Percentiles rank a stretch among this genome's conserved stretches.
These are phyloP conservation scores for Cryptomyrus ogoouensis DNA, from an alignment of 2,113 vertebrate genomes.

Conservation along the genomic window DNA sequence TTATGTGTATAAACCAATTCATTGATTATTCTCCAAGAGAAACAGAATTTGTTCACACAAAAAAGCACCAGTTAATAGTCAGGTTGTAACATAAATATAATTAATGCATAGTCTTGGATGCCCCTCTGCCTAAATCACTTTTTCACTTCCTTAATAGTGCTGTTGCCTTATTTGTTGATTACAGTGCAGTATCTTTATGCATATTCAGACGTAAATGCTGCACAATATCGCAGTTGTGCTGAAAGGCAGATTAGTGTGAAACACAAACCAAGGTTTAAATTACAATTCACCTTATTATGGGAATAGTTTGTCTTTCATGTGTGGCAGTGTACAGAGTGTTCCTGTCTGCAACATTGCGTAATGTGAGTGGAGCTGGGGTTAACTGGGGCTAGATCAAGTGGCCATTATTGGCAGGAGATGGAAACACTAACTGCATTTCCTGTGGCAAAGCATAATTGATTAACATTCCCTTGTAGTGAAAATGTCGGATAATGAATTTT, in stretches of 20 bases:
- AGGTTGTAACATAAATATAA: not conserved
- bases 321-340: not conserved
- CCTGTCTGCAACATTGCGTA: not conserved
- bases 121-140: not conserved
- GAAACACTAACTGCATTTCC: slow-evolving; percentile 3
- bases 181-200: not conserved
- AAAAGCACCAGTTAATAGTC: not conserved
- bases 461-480: not conserved
- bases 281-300: not conserved
- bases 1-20: not conserved
- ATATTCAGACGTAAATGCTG: not conserved
- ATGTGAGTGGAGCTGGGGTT: not conserved
- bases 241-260: not conserved
- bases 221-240: not conserved
- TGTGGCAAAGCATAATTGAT: not conserved
- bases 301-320: not conserved
- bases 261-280: not conserved
- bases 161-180: not conserved
- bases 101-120: not conserved
- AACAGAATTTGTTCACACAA: not conserved
- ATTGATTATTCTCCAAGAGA: not conserved
- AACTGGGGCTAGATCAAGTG: not conserved
- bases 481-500: not conserved
- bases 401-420: not conserved
- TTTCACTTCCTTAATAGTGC: not conserved